A percentile compares a stretch with the other conserved stretches of the same genome.
These are phyloP conservation scores for Leucozona laternaria DNA, from an alignment of 2,888 invertebrate species.

Conservation along the genomic window DNA sequence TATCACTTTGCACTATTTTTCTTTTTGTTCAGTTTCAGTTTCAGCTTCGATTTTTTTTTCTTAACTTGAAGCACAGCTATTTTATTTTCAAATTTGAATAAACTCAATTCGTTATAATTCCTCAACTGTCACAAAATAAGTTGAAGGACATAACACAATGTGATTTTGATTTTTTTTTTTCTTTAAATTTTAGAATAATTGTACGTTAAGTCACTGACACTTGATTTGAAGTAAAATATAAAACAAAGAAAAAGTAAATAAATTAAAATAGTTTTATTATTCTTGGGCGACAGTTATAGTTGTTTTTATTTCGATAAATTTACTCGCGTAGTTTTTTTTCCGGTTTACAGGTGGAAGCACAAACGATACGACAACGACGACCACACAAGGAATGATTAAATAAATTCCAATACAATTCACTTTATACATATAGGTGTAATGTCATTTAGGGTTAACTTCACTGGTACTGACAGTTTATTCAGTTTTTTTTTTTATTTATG, in stretches of 20 bases:
- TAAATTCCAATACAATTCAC: conserved; percentile 66
- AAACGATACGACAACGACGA: conserved; percentile 37
- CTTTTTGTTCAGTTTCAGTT: not conserved
- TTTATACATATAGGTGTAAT: conserved; percentile 49
- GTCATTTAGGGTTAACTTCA: conserved; percentile 58
- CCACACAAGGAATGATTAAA: conserved; percentile 70
- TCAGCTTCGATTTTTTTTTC: not conserved
- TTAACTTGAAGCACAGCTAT: conserved; percentile 1
- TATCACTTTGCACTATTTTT: conserved; percentile 9
- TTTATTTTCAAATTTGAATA: conserved; percentile 11
- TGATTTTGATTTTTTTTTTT: conserved; percentile 6
- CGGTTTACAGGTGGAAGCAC: conserved; percentile 44
- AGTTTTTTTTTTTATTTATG: conserved; percentile 45
- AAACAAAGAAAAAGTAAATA: not conserved
- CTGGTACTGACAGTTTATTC: conserved; percentile 44
- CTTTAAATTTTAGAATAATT: not conserved
- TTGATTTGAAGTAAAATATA: not conserved
- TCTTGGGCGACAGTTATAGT: conserved; percentile 20
- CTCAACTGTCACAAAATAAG: not conserved
- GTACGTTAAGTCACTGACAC: conserved; percentile 21
- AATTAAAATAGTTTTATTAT: conserved; percentile 9
- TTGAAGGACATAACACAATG: conserved; percentile 33
- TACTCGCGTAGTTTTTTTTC: too few species aligned
- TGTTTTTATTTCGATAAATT: conserved; percentile 41
- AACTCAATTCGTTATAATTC: not conserved